Evolutionary conservation across 2,888 invertebrate species (phyloP).

Genomic region (Drosophila emarginata): DNA sequence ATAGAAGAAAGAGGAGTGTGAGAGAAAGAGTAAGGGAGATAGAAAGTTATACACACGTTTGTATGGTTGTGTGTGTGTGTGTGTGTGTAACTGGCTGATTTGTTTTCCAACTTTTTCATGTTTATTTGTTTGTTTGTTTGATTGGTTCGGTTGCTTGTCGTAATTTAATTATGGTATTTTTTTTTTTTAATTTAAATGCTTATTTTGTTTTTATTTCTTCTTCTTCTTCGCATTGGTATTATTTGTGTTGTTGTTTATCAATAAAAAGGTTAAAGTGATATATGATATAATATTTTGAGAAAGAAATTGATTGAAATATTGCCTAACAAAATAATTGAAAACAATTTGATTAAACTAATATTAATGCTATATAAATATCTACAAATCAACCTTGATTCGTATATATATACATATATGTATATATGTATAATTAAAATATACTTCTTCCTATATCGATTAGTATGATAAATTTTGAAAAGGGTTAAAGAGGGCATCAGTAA

Average conservation of each 20-base stretch:
- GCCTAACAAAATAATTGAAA: too few species aligned
- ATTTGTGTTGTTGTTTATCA: not conserved
- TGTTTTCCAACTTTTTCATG: constrained; percentile 3
- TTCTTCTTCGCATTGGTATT: not conserved
- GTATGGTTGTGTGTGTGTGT: constrained; percentile 4
- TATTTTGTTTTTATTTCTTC: not conserved
- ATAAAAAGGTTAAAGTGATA: not conserved
- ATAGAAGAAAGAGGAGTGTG: not conserved
- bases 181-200: constrained; percentile 50
- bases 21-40: not conserved
- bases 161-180: constrained; percentile 63
- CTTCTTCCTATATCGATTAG: too few species aligned
- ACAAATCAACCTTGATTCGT: too few species aligned
- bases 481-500: too few species aligned
- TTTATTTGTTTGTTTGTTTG: constrained; percentile 27
- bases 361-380: too few species aligned
- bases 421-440: too few species aligned
- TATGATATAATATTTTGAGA: too few species aligned
- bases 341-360: too few species aligned
- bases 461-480: too few species aligned
- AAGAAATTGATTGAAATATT: constrained; percentile 20
- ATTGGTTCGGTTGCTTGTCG: constrained; percentile 15
- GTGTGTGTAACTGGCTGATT: constrained; percentile 24
- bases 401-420: too few species aligned
- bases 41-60: not conserved